phyloP scores from a whole-genome alignment of 2,113 vertebrate species.

The Poeciliopsis occidentalis region DNA sequence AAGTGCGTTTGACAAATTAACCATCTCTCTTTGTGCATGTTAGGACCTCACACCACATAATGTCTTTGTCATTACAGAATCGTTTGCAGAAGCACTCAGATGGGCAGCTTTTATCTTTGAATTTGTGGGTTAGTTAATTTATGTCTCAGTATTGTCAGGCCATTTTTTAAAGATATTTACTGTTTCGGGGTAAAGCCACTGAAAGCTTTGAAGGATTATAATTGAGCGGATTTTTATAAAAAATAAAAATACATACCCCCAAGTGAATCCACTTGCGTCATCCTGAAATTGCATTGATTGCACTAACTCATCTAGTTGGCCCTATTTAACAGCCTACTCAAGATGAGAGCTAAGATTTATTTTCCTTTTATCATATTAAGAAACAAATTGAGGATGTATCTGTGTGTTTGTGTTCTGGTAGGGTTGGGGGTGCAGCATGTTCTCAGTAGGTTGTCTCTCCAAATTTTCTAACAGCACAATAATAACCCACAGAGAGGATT shows the following conservation, averaged over 20 bases:
- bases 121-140: constrained; percentile 3
- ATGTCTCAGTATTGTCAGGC: constrained; percentile 18
- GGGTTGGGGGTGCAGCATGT: neutral
- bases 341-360: constrained; percentile 29
- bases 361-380: constrained; percentile 11
- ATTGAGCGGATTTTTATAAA: constrained; percentile 50
- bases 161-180: neutral
- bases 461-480: constrained; percentile 58
- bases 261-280: constrained; percentile 25
- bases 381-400: neutral
- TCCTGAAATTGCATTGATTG: constrained; percentile 46
- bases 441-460: constrained; percentile 39
- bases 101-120: neutral
- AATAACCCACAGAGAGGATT: constrained; percentile 68
- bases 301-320: constrained; percentile 20
- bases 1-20: constrained; percentile 44
- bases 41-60: neutral
- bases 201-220: constrained; percentile 63
- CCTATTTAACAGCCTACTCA: constrained; percentile 21
- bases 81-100: constrained; percentile 31
- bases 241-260: constrained; percentile 56
- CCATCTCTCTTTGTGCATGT: constrained; percentile 12
- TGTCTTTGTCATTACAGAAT: constrained; percentile 16
- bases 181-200: constrained; percentile 10
- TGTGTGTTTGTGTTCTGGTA: neutral